Evolutionary conservation across 1,140 invertebrate species (phyloP).

Genomic region (Calliphora vicina): DNA sequence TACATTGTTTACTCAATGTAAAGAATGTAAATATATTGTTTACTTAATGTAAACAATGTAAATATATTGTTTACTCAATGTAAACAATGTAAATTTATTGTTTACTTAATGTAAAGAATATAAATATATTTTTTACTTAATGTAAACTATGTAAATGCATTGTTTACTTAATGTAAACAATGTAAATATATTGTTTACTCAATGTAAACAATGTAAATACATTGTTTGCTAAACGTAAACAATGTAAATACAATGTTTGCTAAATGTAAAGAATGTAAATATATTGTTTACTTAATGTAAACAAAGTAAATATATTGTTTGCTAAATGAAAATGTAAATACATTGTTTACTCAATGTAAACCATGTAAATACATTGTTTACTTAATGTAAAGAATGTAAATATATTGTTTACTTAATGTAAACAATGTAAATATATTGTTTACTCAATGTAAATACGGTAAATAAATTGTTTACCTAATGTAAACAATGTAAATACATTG

Average conservation of each 20-base stretch:
- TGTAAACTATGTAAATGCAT: too few relatives aligned
- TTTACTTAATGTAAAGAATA: not conserved
- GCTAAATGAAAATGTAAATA: not conserved
- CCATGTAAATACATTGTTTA: too few relatives aligned
- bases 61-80: too few relatives aligned
- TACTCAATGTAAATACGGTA: too few relatives aligned
- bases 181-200: not conserved
- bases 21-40: not conserved
- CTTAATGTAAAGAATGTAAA: too few relatives aligned
- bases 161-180: not conserved
- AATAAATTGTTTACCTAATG: not conserved
- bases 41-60: not conserved
- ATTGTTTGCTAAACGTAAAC: not conserved
- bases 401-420: too few relatives aligned
- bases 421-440: too few relatives aligned
- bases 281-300: not conserved
- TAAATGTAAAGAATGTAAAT: not conserved
- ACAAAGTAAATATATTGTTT: not conserved
- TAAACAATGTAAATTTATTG: not conserved
- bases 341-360: not conserved
- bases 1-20: not conserved
- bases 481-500: not conserved
- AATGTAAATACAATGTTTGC: not conserved
- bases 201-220: not conserved
- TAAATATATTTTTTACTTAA: not conserved